These are phyloP conservation scores for Limanda limanda DNA, from an alignment of 2,113 vertebrate species.

Conservation along the genomic window DNA sequence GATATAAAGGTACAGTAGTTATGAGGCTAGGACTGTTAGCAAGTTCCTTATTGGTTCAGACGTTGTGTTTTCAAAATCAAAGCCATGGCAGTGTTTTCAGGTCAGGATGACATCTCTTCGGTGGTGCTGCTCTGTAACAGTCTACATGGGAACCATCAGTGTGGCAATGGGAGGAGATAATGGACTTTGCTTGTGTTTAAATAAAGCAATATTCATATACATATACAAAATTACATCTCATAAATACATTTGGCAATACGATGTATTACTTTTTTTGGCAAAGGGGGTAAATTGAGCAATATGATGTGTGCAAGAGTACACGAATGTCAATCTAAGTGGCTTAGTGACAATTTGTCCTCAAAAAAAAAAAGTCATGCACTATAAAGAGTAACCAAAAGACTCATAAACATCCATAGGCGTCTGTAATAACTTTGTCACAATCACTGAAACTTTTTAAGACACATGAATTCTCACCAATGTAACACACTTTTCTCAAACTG, in stretches of 20 bases:
- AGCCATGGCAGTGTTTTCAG: conserved; percentile 64
- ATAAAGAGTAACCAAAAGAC: conserved; percentile 68
- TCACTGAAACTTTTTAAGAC: conserved; percentile 79
- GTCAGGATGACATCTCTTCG: conserved; percentile 61
- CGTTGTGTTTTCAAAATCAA: conserved; percentile 38
- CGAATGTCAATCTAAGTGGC: conserved; percentile 69
- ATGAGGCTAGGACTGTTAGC: conserved; percentile 43
- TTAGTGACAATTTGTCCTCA: conserved; percentile 61
- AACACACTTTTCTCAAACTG: conserved; percentile 73
- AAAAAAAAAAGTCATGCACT: conserved; percentile 74
- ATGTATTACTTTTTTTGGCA: conserved; percentile 69
- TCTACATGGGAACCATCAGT: conserved; percentile 58
- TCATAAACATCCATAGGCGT: conserved; percentile 78
- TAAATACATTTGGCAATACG: conserved; percentile 82
- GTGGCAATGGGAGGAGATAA: conserved; percentile 47
- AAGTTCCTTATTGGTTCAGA: conserved; percentile 50
- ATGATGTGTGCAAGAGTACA: conserved; percentile 66
- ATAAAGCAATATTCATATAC: conserved; percentile 74
- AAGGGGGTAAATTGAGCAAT: conserved; percentile 63
- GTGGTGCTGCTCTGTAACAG: conserved; percentile 65
- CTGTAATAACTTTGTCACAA: conserved; percentile 79
- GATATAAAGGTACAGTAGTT: conserved; percentile 54
- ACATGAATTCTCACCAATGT: conserved; percentile 74
- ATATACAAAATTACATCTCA: conserved; percentile 76
- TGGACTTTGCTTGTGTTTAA: conserved; percentile 65